A percentile compares a stretch with the other conserved stretches of the same genome.
Evolutionary conservation across 1,140 invertebrate genomes (phyloP).

Genomic region (Trichogramma pretiosum): DNA sequence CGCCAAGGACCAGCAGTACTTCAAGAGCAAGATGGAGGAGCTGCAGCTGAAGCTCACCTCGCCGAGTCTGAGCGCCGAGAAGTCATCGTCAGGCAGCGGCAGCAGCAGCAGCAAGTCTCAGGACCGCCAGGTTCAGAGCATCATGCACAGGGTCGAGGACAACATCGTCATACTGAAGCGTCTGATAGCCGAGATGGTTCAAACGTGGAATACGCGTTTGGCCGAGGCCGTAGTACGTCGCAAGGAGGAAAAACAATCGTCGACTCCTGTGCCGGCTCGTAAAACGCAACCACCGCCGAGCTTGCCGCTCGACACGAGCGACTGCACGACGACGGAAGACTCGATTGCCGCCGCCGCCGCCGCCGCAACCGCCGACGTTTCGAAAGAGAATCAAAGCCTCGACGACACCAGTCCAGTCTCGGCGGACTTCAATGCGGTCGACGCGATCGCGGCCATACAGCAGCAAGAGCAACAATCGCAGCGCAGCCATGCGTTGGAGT

Average conservation of each 20-base stretch:
- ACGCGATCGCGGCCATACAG: conserved; percentile 30
- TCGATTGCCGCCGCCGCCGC: conserved; percentile 31
- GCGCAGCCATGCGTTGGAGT: conserved; percentile 29
- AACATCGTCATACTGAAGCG: conserved; percentile 55
- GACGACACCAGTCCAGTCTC: conserved; percentile 40
- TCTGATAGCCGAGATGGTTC: conserved; percentile 55
- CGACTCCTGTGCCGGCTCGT: conserved; percentile 32
- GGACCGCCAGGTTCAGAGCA: conserved; percentile 29
- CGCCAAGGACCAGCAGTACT: conserved; percentile 56
- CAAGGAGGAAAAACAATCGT: conserved; percentile 45
- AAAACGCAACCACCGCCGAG: conserved; percentile 14
- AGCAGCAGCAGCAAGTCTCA: conserved; percentile 26
- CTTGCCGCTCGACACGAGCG: neutral
- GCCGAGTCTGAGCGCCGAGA: conserved; percentile 49
- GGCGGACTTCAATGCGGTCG: conserved; percentile 41
- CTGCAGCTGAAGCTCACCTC: conserved; percentile 63
- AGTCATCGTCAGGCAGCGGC: too few species aligned
- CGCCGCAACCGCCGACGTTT: conserved; percentile 40
- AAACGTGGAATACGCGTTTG: conserved; percentile 58
- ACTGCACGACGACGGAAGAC: conserved; percentile 9
- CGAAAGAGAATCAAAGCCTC: conserved; percentile 34
- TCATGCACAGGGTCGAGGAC: conserved; percentile 50
- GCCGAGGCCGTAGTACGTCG: conserved; percentile 39
- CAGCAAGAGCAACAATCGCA: conserved; percentile 2
- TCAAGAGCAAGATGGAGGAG: conserved; percentile 66